These are phyloP conservation scores for Neolamprologus hecqui DNA, from an alignment of 2,113 vertebrate genomes.

Conservation along the genomic window DNA sequence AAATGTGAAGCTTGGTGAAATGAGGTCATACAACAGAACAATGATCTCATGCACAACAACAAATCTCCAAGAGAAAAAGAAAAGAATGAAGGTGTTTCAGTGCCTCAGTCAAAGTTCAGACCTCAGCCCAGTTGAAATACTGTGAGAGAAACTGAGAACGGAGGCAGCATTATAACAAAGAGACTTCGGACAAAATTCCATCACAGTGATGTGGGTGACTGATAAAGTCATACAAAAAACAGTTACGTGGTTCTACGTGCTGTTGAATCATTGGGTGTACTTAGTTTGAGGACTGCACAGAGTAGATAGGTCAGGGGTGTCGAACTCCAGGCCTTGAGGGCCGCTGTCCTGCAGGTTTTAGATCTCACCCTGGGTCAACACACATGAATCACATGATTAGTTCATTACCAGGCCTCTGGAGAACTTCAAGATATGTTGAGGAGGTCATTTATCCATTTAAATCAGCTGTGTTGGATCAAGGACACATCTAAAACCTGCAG, in stretches of 20 bases:
- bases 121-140: not conserved
- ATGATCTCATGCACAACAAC: not conserved
- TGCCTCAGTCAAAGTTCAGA: not conserved
- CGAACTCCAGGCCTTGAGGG: not conserved
- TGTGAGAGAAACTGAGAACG: not conserved
- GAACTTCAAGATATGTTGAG: not conserved
- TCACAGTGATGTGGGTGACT: not conserved
- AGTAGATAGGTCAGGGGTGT: not conserved
- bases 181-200: not conserved
- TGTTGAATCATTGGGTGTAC: not conserved
- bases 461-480: not conserved
- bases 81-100: not conserved
- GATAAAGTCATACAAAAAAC: not conserved
- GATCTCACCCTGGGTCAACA: not conserved
- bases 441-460: not conserved
- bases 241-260: not conserved
- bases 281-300: not conserved
- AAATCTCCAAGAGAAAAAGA: not conserved
- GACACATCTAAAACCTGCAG: not conserved
- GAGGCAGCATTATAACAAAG: not conserved
- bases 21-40: not conserved
- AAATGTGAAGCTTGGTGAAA: not conserved
- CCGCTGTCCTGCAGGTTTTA: not conserved
- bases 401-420: not conserved
- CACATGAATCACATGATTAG: not conserved